Base-by-base conservation (phyloP, 92 coral and sea anemone genomes). In the Umimayanthus kanabou region DNA sequence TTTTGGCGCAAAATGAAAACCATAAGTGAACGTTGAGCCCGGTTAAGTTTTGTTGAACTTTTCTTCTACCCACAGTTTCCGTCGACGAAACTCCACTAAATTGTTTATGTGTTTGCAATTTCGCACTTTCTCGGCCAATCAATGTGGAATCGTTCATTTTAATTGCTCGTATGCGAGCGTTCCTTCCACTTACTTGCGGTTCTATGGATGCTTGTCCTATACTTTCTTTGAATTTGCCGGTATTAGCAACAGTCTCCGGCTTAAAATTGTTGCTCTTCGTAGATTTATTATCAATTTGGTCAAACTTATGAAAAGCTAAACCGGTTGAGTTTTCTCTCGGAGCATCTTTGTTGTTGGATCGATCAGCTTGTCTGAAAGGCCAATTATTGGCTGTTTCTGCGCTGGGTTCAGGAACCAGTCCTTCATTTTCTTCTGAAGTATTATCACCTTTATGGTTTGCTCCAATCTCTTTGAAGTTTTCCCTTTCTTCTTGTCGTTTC, bases 11-110 rank as follows among this genome's bases (percentile, higher is more conserved):
- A 2, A 80, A 25, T 22, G 42, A 80, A 57, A 53, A 30, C 84
- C 84, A 80, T 29, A 80, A 14, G 43, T 80, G 84, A 29, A 37
- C 25, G 28, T 80, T 80, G 14, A 80, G 69, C 13, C 84, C 84
- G 1, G 25, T 75, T n/a, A 75, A 9, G 72, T 1, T 57, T 61
- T 28, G 71, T 55, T 80, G 39, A 61, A 61, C 26, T 25, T 61
- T 61, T 61, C 69, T 61, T 9, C 69, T 5, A 2, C 5, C n/a
- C 69, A 61, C 26, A 20, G 69, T 61, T 22, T 57, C 23, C 66
- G 66, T 57, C 66, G 66, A 57, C 66, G 16, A 15, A 57, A 57
- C 23, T 57, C 66, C 23, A 57, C 23, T 1, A 57, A 9, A 57
- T 57, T 57, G 20, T 16, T 15, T 20, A 4, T 16, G 66, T 57